A percentile compares a stretch with the other conserved stretches of the same genome.
These are phyloP conservation scores for Sinodicranocentrus sp. DNA, from an alignment of 2,888 invertebrate species.

Conservation along the genomic window DNA sequence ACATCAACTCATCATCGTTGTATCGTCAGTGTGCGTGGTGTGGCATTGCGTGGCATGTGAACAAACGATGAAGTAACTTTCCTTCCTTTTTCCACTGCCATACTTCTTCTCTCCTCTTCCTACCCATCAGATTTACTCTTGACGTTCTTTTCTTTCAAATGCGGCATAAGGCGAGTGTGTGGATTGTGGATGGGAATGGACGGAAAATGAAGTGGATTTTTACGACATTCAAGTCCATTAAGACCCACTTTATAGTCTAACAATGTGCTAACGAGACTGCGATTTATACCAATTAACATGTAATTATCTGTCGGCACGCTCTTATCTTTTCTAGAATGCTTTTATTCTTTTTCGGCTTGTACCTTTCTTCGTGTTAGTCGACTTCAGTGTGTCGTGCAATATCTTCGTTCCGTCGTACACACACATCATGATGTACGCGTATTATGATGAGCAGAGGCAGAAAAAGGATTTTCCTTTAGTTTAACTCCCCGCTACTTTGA, in stretches of 20 bases:
- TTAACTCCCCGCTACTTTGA: background rate
- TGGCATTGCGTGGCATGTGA: conserved; percentile 22
- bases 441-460: background rate
- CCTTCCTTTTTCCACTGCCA: no score
- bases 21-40: conserved; percentile 25
- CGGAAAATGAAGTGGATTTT: conserved; percentile 46
- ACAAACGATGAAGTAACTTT: conserved; percentile 6
- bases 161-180: background rate
- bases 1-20: conserved; percentile 12
- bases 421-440: conserved; percentile 6
- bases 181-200: conserved; percentile 7
- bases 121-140: background rate
- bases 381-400: conserved; percentile 3
- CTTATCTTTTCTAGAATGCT: conserved; percentile 51
- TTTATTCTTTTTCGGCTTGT: conserved; percentile 43
- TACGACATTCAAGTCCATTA: conserved; percentile 61
- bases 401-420: no score
- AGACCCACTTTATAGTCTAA: conserved; percentile 59
- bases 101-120: background rate
- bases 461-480: background rate
- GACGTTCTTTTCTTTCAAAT: conserved; percentile 17
- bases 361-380: background rate
- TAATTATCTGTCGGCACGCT: conserved; percentile 70
- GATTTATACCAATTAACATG: conserved; percentile 72
- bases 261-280: conserved; percentile 70